Percentiles rank a stretch among this genome's conserved stretches.
Evolutionary conservation across 2,888 invertebrate species (phyloP).

Genomic region (Troglohyphantes excavatus): DNA sequence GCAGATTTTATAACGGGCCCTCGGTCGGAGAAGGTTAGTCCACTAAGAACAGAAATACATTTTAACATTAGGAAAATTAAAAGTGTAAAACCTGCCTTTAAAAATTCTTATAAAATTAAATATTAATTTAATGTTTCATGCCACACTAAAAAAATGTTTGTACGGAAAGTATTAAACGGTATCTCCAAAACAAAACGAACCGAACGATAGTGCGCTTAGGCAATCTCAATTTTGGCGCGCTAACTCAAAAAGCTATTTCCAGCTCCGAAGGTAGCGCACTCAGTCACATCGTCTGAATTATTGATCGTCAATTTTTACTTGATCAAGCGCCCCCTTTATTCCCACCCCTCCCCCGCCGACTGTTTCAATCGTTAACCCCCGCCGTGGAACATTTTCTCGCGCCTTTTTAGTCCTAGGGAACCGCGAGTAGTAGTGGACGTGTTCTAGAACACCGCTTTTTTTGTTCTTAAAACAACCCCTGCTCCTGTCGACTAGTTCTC

Average conservation of each 20-base stretch:
- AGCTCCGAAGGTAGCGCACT: slow-evolving; percentile 36
- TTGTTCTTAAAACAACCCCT: background rate
- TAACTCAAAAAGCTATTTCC: slow-evolving; percentile 65
- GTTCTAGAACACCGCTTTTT: slow-evolving; percentile 57
- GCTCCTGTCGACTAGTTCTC: slow-evolving; percentile 6
- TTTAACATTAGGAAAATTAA: too few relatives aligned
- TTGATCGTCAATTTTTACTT: slow-evolving; percentile 75
- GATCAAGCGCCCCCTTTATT: slow-evolving; percentile 65
- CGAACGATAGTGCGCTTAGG: background rate
- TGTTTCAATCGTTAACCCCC: slow-evolving; percentile 64
- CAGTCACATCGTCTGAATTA: slow-evolving; percentile 59
- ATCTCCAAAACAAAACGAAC: background rate
- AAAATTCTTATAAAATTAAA: too few relatives aligned
- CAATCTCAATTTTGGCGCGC: slow-evolving; percentile 70
- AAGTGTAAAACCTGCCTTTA: too few relatives aligned
- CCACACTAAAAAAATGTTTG: background rate
- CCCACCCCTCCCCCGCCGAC: slow-evolving; percentile 1
- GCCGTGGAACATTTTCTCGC: slow-evolving; percentile 44
- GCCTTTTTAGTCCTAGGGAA: slow-evolving; percentile 58
- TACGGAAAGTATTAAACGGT: background rate
- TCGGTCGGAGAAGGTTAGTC: too few relatives aligned
- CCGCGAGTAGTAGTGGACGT: slow-evolving; percentile 57
- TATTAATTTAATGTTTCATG: too few relatives aligned
- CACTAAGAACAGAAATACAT: too few relatives aligned
- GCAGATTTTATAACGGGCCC: too few relatives aligned